These are phyloP conservation scores for Lophius americanus DNA, from an alignment of 2,797 vertebrate species.

Conservation along the genomic window DNA sequence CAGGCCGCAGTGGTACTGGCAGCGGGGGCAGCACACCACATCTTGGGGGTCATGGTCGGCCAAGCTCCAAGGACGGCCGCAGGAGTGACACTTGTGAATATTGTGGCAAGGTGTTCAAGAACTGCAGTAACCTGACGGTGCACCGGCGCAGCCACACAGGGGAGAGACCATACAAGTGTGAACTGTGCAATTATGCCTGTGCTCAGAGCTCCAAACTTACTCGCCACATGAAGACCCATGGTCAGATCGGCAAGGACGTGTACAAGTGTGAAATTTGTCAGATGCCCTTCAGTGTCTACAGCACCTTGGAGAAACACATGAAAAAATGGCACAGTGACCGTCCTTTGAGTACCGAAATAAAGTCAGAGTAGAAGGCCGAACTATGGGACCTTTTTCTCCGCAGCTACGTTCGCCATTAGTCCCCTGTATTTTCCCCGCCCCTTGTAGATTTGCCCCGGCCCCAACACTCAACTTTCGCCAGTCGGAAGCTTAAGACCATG, in stretches of 20 bases:
- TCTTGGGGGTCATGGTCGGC: conserved; percentile 94
- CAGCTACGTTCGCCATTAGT: conserved; percentile 71
- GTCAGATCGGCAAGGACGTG: conserved; percentile 99
- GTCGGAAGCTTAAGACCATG: conserved; percentile 92
- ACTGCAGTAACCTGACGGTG: conserved; percentile 99
- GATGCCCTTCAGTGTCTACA: conserved; percentile 99
- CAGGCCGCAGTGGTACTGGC: conserved; percentile 97
- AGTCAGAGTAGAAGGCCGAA: conserved; percentile 98
- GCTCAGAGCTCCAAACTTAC: conserved; percentile 99
- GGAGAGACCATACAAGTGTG: conserved; percentile 99
- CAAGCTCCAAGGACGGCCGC: conserved; percentile 97
- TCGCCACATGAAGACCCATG: conserved; percentile 99
- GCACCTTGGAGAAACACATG: conserved; percentile 99
- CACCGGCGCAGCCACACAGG: conserved; percentile 99
- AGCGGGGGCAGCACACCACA: conserved; percentile 99
- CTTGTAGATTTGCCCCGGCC: conserved; percentile 87
- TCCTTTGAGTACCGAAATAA: conserved; percentile 99
- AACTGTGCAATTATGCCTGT: conserved; percentile 99
- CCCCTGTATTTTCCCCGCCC: conserved; percentile 71
- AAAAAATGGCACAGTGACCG: conserved; percentile 99
- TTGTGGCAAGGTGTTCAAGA: conserved; percentile 99
- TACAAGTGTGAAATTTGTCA: conserved; percentile 99
- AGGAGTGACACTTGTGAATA: conserved; percentile 99
- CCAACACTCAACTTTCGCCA: conserved; percentile 88
- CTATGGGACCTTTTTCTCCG: conserved; percentile 73